Conservation (phyloP, 2,113 vertebrate genomes). For the Carettochelys insculpta region DNA sequence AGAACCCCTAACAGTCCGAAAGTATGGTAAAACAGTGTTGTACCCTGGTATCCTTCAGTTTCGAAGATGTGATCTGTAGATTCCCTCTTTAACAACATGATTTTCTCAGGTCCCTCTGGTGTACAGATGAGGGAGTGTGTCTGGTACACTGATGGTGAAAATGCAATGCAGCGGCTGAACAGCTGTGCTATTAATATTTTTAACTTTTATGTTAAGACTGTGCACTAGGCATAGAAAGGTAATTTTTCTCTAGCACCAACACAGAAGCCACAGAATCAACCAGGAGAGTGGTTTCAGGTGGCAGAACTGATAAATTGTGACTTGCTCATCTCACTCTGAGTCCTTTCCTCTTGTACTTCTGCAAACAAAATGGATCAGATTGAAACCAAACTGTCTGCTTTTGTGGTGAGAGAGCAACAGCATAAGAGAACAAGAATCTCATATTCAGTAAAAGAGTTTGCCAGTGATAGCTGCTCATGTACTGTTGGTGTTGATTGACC, state of each 20-base stretch:
- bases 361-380: not conserved
- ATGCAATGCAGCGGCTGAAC: not conserved
- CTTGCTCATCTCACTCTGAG: not conserved
- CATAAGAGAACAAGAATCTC: not conserved
- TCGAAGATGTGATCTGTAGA: not conserved
- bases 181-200: not conserved
- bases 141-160: not conserved
- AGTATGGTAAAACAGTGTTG: not conserved
- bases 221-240: not conserved
- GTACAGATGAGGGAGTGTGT: not conserved
- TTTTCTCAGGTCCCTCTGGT: not conserved
- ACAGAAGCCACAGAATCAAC: not conserved
- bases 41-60: constrained; percentile 27
- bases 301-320: not conserved
- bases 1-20: not conserved
- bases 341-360: not conserved
- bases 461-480: not conserved
- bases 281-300: not conserved
- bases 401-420: not conserved
- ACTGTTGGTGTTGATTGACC: not conserved
- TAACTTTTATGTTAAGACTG: not conserved
- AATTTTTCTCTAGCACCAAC: not conserved
- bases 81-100: not conserved
- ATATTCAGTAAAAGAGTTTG: not conserved
- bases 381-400: not conserved